phyloP scores from a whole-genome alignment of 2,113 vertebrate species.

The Egretta garzetta region DNA sequence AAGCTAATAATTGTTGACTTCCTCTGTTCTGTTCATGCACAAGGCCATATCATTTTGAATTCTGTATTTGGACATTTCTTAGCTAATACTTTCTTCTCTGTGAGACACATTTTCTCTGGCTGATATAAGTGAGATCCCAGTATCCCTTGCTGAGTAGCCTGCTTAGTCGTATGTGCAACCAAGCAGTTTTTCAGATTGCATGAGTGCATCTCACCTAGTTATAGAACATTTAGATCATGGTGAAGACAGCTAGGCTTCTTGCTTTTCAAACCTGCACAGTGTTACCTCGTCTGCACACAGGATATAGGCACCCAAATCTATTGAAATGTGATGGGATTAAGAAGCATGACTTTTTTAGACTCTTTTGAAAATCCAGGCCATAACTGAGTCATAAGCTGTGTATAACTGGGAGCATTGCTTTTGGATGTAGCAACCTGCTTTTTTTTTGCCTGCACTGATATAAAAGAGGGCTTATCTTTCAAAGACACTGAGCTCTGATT shows the following conservation, averaged over 20 bases:
- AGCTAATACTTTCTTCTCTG: neutral
- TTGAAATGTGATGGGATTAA: constrained; percentile 38
- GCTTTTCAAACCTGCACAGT: neutral
- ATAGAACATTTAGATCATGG: neutral
- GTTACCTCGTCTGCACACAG: neutral
- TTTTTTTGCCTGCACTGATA: neutral
- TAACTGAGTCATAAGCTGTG: neutral
- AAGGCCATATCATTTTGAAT: neutral
- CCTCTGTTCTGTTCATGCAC: neutral
- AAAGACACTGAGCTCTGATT: neutral
- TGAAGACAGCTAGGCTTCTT: neutral
- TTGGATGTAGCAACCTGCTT: neutral
- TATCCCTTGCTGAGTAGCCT: neutral
- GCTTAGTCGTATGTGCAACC: constrained; percentile 4
- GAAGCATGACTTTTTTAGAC: neutral
- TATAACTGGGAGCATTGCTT: neutral
- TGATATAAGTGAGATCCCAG: neutral
- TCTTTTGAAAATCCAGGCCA: constrained; percentile 20
- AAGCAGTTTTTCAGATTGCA: neutral
- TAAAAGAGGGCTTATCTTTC: neutral
- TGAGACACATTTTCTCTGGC: neutral
- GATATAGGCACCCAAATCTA: neutral
- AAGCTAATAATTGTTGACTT: neutral
- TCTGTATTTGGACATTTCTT: neutral
- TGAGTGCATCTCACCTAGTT: neutral